These are phyloP conservation scores for Sminthurides bifidus DNA, from an alignment of 1,140 invertebrate species.

Conservation along the genomic window DNA sequence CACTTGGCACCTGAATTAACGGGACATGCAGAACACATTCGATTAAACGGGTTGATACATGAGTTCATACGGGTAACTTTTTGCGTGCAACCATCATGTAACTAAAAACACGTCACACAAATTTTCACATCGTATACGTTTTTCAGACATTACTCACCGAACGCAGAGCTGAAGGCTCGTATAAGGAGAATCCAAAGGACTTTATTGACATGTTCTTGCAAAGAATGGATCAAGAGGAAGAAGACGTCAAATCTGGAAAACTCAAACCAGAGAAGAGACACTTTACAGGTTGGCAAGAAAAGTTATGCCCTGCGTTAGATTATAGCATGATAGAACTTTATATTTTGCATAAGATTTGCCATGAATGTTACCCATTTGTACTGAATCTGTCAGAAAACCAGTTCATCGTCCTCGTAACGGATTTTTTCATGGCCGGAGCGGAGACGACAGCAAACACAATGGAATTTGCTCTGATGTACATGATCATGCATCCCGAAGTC, in stretches of 20 bases:
- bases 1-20: constrained; percentile 2
- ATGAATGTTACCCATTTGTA: no score
- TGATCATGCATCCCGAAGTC: constrained; percentile 12
- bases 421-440: constrained; percentile 37
- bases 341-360: no score
- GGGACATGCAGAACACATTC: constrained; percentile 3
- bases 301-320: no score
- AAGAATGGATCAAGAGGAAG: constrained; percentile 10
- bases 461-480: constrained; percentile 13
- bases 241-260: neutral
- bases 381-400: constrained; percentile 28
- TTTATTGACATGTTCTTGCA: constrained; percentile 14
- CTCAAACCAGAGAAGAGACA: neutral
- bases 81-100: neutral
- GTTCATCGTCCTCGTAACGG: constrained; percentile 29
- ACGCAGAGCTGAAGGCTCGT: neutral
- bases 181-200: constrained; percentile 5
- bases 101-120: neutral
- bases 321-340: no score
- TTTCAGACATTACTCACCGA: constrained; percentile 18
- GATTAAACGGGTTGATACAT: constrained; percentile 14
- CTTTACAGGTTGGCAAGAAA: neutral
- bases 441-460: constrained; percentile 14
- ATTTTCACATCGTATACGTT: neutral
- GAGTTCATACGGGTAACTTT: constrained; percentile 13